Conservation (phyloP, 2,113 vertebrate species). For the Caracal caracal region DNA sequence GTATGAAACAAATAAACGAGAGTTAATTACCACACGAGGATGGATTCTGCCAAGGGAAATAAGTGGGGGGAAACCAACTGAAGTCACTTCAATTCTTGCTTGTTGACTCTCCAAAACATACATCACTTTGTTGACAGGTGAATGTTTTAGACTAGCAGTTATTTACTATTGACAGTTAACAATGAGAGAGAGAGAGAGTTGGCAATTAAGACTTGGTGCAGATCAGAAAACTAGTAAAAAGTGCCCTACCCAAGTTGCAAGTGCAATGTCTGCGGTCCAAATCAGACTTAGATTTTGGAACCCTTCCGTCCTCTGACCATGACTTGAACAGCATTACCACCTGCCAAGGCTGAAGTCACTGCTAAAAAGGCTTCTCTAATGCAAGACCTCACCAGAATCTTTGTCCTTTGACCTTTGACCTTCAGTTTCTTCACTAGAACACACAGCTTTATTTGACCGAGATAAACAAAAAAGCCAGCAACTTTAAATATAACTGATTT, state of each 20-base stretch:
- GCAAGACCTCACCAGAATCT: not conserved
- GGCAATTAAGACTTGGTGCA: not conserved
- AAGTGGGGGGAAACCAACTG: too few species aligned
- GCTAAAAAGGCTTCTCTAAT: not conserved
- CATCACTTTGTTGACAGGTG: not conserved
- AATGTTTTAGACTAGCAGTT: conserved; percentile 7
- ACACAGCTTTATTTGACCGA: conserved; percentile 61
- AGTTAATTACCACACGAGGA: not conserved
- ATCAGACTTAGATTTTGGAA: conserved; percentile 3
- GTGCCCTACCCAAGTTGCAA: not conserved
- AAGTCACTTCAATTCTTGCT: not conserved
- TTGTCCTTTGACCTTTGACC: conserved; percentile 6
- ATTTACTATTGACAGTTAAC: conserved; percentile 13
- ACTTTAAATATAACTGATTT: conserved; percentile 55
- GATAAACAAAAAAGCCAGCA: conserved; percentile 47
- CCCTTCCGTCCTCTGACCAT: not conserved
- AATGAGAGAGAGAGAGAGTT: not conserved
- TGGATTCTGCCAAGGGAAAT: not conserved
- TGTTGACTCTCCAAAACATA: not conserved
- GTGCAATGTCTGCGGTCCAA: not conserved
- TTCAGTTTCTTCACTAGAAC: conserved; percentile 47
- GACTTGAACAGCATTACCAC: not conserved
- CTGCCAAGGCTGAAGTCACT: not conserved
- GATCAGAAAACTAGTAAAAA: not conserved
- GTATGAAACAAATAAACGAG: not conserved